Base-by-base conservation (phyloP, 2,797 vertebrate species). In the Meriones psammophilus region DNA sequence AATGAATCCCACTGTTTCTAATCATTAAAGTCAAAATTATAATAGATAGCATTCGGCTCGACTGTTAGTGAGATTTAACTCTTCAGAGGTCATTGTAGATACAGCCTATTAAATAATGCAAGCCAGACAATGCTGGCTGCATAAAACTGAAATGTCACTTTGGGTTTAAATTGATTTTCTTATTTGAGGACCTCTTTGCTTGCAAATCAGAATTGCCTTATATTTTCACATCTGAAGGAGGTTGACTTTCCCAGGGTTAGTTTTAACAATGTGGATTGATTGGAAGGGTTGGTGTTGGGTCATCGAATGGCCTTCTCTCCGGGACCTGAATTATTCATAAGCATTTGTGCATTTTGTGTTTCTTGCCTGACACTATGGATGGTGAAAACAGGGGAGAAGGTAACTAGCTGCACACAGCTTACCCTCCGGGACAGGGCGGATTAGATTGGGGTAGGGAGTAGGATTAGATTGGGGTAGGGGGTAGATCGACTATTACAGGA, bases 321-420 rank as follows among this genome's bases (percentile, higher is more conserved):
- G 94, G 39, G 56, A 71, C 60, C 91, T 98, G 98, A 98, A 98
- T 99, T 98, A 98, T 98, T 98, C 98, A 98, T 98, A 30, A 97
- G 91, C 9, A 79, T 96, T 96, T 76, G 83, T 97, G 95, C 89
- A 0, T 93, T 97, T 98, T 97, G 74, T 96, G 90, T 97, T 97
- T 97, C 96, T 94, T 94, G 84, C 95, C 97, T 69, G 97, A 36
- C 60, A 69, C 56, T 46, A 1, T 62, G 80, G 85, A 89, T 87
- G 69, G 87, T 73, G 89, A 79, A 8, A 71, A 94, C 83, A 74
- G 56, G 66, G 88, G 95, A 78, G 74, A 71, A 73, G 60, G 56
- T 33, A 77, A 86, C 62, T 10, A 97, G 97, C 91, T 97, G 78
- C 86, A 95, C 88, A 1, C 6, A 96, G 76, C 91, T 13, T 68